Evolutionary conservation across 1,140 invertebrate genomes (phyloP).

Genomic region (Anoplolepis gracilipes): DNA sequence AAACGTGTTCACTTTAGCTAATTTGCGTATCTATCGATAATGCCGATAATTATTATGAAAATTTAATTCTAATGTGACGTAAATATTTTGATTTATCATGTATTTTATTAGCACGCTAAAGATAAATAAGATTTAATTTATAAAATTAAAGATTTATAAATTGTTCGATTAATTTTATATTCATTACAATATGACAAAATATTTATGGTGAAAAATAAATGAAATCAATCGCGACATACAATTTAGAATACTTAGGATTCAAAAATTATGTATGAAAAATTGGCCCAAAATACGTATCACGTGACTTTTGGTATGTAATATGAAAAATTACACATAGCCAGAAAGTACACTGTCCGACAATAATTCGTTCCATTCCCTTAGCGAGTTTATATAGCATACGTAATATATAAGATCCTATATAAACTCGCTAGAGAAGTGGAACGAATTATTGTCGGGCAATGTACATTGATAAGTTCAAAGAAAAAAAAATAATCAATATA

Average conservation of each 20-base stretch:
- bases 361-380: no score
- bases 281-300: background rate
- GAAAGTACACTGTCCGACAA: background rate
- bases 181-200: background rate
- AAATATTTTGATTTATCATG: background rate
- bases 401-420: no score
- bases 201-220: background rate
- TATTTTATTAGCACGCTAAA: background rate
- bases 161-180: background rate
- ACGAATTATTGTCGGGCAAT: no score
- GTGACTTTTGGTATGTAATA: background rate
- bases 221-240: background rate
- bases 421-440: no score
- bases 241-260: background rate
- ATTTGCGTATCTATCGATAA: constrained; percentile 34
- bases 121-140: constrained; percentile 4
- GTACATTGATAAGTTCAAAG: background rate
- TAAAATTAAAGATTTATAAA: background rate
- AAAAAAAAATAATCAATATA: background rate
- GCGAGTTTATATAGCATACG: no score
- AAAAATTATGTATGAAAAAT: background rate
- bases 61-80: background rate
- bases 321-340: background rate
- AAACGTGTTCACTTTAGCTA: background rate
- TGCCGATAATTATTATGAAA: constrained; percentile 6